Percentiles rank a stretch among this genome's conserved stretches.
Conservation (phyloP, 2,113 vertebrate genomes). For the Atractosteus spatula region DNA sequence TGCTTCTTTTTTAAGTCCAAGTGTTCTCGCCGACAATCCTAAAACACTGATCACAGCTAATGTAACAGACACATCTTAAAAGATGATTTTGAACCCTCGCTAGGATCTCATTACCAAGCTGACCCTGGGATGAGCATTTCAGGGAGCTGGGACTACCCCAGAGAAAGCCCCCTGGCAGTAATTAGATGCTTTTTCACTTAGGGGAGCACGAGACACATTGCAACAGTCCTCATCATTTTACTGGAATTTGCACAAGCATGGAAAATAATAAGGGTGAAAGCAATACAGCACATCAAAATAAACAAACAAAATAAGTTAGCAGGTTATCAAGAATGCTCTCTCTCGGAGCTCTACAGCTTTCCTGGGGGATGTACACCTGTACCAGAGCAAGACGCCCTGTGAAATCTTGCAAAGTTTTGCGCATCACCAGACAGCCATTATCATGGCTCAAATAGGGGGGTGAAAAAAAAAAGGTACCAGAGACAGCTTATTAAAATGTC, state of each 20-base stretch:
- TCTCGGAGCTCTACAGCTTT: not conserved
- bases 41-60: not conserved
- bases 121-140: constrained; percentile 1
- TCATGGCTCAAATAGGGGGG: not conserved
- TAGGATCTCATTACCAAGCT: constrained; percentile 6
- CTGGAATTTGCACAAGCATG: not conserved
- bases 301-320: not conserved
- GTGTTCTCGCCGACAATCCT: not conserved
- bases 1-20: not conserved
- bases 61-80: constrained; percentile 2
- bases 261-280: constrained; percentile 4
- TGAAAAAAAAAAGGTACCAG: constrained; percentile 36
- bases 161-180: not conserved
- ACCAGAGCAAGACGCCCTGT: not conserved
- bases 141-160: not conserved
- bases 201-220: not conserved
- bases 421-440: not conserved
- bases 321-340: constrained; percentile 1
- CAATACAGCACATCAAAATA: not conserved
- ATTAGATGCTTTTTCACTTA: not conserved
- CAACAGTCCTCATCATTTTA: not conserved
- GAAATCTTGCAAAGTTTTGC: not conserved
- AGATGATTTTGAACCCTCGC: constrained; percentile 2
- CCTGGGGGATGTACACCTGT: not conserved
- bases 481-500: constrained; percentile 57